Evolutionary conservation across 2,888 invertebrate species (phyloP).

Genomic region (Leptinotarsa tumamoca): DNA sequence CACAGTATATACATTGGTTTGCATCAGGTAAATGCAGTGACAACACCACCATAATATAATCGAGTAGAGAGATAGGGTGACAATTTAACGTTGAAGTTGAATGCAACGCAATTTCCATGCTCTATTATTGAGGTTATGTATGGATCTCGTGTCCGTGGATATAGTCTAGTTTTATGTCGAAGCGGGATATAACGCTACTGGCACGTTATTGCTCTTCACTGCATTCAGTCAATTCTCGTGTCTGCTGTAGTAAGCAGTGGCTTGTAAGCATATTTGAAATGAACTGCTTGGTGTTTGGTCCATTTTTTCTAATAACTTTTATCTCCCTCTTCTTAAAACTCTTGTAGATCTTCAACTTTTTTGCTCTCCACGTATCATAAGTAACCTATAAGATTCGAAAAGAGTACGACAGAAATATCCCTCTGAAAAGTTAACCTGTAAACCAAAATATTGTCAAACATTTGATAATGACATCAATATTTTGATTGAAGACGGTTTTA

Average conservation of each 20-base stretch:
- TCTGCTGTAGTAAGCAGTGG: neutral
- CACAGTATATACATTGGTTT: neutral
- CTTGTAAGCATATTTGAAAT: too few species aligned
- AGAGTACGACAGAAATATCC: too few species aligned
- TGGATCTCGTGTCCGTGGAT: conserved; percentile 1
- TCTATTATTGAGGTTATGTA: conserved; percentile 16
- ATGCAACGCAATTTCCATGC: conserved; percentile 4
- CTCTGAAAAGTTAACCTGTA: too few species aligned
- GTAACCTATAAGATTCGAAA: too few species aligned
- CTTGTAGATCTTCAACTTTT: too few species aligned
- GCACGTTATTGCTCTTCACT: conserved; percentile 29
- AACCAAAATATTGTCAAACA: too few species aligned
- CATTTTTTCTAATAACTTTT: too few species aligned
- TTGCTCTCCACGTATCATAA: too few species aligned
- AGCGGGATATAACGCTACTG: neutral
- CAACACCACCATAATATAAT: neutral
- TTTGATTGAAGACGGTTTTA: too few species aligned
- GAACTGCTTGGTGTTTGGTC: too few species aligned
- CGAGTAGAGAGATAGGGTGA: conserved; percentile 3
- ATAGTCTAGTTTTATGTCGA: conserved; percentile 41
- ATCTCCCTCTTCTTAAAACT: too few species aligned
- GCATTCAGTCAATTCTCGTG: conserved; percentile 2
- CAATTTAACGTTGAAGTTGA: conserved; percentile 2
- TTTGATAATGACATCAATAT: too few species aligned
- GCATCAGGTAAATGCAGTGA: neutral